phyloP scores from a whole-genome alignment of 2,888 invertebrate genomes.

The Sthenelais limicola region DNA sequence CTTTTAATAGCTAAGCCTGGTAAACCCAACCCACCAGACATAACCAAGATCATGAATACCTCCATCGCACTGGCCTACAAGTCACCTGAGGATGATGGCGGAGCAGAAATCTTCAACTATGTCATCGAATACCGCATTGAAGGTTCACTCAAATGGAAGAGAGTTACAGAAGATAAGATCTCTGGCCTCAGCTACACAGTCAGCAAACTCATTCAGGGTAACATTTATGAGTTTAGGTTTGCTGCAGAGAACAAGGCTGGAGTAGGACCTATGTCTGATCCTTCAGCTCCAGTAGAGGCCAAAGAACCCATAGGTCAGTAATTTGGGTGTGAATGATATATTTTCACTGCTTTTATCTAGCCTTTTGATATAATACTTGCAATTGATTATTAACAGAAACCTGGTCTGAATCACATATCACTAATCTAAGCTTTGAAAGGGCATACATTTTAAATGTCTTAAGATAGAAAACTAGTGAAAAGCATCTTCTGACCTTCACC shows the following conservation, averaged over 20 bases:
- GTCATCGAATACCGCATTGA: slow-evolving; percentile 80
- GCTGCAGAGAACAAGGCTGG: slow-evolving; percentile 75
- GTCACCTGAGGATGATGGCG: slow-evolving; percentile 58
- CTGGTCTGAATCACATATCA: neutral
- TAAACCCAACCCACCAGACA: slow-evolving; percentile 49
- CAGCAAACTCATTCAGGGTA: slow-evolving; percentile 48
- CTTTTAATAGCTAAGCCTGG: slow-evolving; percentile 73
- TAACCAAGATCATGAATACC: slow-evolving; percentile 75
- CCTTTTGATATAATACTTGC: too few relatives aligned
- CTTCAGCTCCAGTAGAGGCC: slow-evolving; percentile 78
- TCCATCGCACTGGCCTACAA: slow-evolving; percentile 82
- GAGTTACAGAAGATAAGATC: slow-evolving; percentile 41
- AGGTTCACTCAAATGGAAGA: slow-evolving; percentile 68
- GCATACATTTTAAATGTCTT: neutral
- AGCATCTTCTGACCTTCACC: neutral
- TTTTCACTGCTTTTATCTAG: too few relatives aligned
- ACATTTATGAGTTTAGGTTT: slow-evolving; percentile 84
- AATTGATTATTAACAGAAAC: neutral
- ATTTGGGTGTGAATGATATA: too few relatives aligned
- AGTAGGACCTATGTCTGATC: slow-evolving; percentile 77
- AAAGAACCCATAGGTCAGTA: slow-evolving; percentile 51
- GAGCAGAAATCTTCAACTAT: slow-evolving; percentile 55
- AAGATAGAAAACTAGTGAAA: too few relatives aligned
- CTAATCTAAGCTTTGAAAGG: neutral
- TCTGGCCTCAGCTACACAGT: slow-evolving; percentile 46